Evolutionary conservation across 2,113 vertebrate species (phyloP).

Genomic region (Cebus imitator): DNA sequence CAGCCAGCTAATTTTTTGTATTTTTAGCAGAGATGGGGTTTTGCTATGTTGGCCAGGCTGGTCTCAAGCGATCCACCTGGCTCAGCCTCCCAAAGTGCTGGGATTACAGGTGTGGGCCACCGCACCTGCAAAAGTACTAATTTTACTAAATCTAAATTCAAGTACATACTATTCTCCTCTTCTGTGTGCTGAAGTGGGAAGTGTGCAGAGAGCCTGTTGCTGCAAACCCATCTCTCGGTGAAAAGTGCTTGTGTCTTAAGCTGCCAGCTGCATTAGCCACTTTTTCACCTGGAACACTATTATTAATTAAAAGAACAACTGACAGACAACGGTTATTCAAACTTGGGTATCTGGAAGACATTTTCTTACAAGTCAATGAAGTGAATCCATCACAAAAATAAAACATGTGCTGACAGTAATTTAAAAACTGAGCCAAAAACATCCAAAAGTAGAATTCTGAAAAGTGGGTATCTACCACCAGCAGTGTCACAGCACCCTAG

Average conservation of each 20-base stretch:
- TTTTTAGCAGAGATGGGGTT: too few species aligned
- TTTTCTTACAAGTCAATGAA: background rate
- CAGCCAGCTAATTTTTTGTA: too few species aligned
- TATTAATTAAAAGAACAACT: background rate
- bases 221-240: background rate
- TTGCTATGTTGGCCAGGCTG: too few species aligned
- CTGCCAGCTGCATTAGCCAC: background rate
- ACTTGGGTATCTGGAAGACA: background rate
- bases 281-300: background rate
- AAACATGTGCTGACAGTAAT: background rate
- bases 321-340: background rate
- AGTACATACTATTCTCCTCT: background rate
- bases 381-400: background rate
- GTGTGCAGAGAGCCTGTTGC: too few species aligned
- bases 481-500: background rate
- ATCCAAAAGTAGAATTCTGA: background rate
- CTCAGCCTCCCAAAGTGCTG: too few species aligned
- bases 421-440: background rate
- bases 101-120: too few species aligned
- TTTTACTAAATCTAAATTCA: background rate
- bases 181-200: background rate
- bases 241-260: background rate
- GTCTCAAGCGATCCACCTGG: too few species aligned
- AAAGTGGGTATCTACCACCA: background rate
- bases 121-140: too few species aligned